Conservation (phyloP, 2,797 vertebrate species). For the Sus cebifrons region DNA sequence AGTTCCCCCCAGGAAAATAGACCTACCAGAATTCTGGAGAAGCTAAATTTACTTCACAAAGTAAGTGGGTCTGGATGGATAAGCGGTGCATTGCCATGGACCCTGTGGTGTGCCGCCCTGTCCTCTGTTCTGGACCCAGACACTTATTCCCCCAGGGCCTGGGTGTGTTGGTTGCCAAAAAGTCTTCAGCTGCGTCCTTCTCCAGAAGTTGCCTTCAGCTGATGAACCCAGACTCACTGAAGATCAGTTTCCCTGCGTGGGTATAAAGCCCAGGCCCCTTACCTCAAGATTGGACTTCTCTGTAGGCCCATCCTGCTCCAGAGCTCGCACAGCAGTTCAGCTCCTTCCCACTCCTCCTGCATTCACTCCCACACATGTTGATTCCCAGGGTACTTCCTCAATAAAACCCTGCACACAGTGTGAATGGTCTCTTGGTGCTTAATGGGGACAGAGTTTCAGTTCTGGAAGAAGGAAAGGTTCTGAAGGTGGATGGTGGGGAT, state of each 20-base stretch:
- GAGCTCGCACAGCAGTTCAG: background rate
- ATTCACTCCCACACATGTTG: background rate
- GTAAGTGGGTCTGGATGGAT: background rate
- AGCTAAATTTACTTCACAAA: background rate
- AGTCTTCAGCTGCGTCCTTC: constrained; percentile 3
- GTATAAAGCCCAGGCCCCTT: background rate
- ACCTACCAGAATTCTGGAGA: background rate
- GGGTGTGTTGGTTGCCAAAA: background rate
- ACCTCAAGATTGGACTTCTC: background rate
- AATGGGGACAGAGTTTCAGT: background rate
- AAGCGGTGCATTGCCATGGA: background rate
- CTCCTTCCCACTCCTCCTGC: background rate
- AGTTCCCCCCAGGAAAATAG: background rate
- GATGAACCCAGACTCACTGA: no score
- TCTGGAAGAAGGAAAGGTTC: background rate
- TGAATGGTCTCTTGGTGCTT: background rate
- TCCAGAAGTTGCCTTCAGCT: background rate
- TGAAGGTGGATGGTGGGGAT: background rate
- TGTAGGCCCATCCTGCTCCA: background rate
- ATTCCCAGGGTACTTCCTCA: background rate
- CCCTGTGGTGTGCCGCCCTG: background rate
- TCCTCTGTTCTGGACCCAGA: background rate
- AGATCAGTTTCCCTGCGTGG: background rate
- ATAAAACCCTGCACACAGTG: background rate
- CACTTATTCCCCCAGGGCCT: background rate